A percentile compares a stretch with the other conserved stretches of the same genome.
These are phyloP conservation scores for Catocala nupta DNA, from an alignment of 2,888 invertebrate genomes.

Conservation along the genomic window DNA sequence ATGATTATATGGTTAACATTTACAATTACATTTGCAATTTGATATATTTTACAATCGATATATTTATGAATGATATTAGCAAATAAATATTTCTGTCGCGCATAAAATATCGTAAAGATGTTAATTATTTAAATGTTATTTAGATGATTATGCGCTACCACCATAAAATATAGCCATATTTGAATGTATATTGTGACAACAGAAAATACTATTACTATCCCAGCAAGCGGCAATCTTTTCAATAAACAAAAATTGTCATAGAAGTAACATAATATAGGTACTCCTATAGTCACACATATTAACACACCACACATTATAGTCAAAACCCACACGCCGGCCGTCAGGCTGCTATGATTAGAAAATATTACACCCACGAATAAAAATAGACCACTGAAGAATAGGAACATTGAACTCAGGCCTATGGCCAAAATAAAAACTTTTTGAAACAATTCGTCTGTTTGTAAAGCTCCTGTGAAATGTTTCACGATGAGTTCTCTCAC, in stretches of 20 bases:
- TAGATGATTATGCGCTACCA: constrained; percentile 55
- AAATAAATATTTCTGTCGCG: too few species aligned
- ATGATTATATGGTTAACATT: too few species aligned
- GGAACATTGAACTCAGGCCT: constrained; percentile 53
- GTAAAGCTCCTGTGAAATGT: too few species aligned
- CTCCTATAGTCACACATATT: constrained; percentile 35
- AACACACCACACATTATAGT: constrained; percentile 51
- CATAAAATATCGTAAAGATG: too few species aligned
- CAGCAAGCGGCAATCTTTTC: constrained; percentile 30
- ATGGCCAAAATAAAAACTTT: too few species aligned
- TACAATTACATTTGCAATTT: too few species aligned
- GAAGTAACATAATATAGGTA: constrained; percentile 62
- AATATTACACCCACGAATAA: constrained; percentile 53
- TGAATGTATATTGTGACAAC: constrained; percentile 53
- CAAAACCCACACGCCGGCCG: constrained; percentile 39
- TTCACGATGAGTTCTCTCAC: too few species aligned
- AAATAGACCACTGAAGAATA: constrained; percentile 47
- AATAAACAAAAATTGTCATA: constrained; percentile 49
- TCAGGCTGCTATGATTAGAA: constrained; percentile 12
- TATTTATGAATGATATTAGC: too few species aligned
- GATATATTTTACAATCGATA: too few species aligned
- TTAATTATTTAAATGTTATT: constrained; percentile 1
- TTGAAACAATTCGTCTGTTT: too few species aligned
- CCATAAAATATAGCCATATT: constrained; percentile 65
- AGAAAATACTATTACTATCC: constrained; percentile 40